Evolutionary conservation across 2,797 vertebrate genomes (phyloP), one percentile per base, ranked within the genome.

Genomic region (Acridotheres tristis): DNA sequence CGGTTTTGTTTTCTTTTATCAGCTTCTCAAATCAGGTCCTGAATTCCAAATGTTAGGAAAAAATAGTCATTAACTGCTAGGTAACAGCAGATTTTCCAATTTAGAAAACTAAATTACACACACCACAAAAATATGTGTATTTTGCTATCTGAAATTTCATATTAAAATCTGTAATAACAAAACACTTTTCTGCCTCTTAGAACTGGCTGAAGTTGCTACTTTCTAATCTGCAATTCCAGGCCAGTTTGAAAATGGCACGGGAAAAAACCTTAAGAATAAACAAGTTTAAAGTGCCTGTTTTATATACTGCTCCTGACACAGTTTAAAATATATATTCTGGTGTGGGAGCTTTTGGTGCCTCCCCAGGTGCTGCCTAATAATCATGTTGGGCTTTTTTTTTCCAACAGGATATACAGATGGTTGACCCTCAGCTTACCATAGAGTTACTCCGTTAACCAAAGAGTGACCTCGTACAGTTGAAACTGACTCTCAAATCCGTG

Each of bases 1-100:
- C 94, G 86, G 94, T 97, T 97, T 97, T 98, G 96, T 97, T 97
- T 97, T 95, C 88, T 96, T 97, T 96, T 96, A 97, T 95, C 95
- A 93, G 96, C 89, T 95, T 97, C 97, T 96, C 94, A 96, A 96
- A 96, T 95, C 97, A 96, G 92, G 96, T 97, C 94, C 87, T 95
- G 93, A 94, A 94, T 96, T 96, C 91, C 88, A 96, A 97, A 95
- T 95, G 96, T 96, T 97, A 89, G 96, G 75, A 94, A 97, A 97
- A 98, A 98, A 96, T 95, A 98, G 96, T 97, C 96, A 97, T 97
- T 97, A 97, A 97, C 94, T 96, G 88, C 96, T 96, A 97, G 94
- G 96, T 97, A 97, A 97, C 96, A 96, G 96, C 79, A 96, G 90
- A 97, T 98, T 97, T 97, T 97, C 92, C 97, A 97, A 97, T 98